A percentile compares a stretch with the other conserved stretches of the same genome.
Conservation (phyloP, 2,113 vertebrate species). For the Isurus oxyrinchus region DNA sequence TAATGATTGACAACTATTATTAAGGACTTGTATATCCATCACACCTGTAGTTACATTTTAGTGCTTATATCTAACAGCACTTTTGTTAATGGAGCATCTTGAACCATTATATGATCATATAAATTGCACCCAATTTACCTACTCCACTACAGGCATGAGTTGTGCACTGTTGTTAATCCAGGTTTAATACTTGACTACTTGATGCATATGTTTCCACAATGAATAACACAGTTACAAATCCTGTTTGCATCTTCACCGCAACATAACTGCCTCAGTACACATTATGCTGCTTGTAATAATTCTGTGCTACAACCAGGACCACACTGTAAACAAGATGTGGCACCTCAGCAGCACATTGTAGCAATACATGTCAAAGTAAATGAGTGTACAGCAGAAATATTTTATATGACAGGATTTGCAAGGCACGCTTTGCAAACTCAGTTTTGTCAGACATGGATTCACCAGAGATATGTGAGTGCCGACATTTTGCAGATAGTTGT, state of each 20-base stretch:
- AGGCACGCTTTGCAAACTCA: background rate
- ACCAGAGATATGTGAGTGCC: background rate
- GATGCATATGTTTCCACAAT: background rate
- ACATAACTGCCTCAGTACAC: background rate
- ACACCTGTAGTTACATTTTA: background rate
- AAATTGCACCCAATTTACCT: background rate
- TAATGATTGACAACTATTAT: background rate
- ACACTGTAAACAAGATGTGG: background rate
- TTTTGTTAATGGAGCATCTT: background rate
- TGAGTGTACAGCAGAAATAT: background rate
- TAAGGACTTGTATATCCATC: background rate
- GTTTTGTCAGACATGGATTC: slow-evolving; percentile 5
- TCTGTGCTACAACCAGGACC: background rate
- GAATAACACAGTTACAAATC: background rate
- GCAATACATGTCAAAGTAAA: background rate
- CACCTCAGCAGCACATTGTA: background rate
- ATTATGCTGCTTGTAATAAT: background rate
- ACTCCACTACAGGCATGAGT: background rate
- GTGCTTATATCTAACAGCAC: background rate
- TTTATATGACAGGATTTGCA: background rate
- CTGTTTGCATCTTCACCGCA: background rate
- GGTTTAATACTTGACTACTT: background rate
- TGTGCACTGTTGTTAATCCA: background rate
- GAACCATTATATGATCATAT: background rate
- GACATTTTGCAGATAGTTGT: background rate